Evolutionary conservation across 1,140 invertebrate species (phyloP).

Genomic region (Heliconius hermathena): DNA sequence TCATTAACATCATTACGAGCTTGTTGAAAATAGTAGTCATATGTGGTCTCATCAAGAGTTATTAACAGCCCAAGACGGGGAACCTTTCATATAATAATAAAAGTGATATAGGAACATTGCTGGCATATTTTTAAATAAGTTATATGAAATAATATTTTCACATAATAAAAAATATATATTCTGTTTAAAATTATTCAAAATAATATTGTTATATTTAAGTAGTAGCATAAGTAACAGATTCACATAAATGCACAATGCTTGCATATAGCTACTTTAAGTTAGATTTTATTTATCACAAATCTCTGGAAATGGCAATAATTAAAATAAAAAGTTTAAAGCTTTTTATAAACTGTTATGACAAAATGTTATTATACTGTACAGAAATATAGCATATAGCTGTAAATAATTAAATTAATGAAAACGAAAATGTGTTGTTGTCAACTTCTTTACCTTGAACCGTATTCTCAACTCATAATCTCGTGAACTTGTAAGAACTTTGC

Average conservation of each 20-base stretch:
- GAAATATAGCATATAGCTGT: background rate
- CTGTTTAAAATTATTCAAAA: too few species aligned
- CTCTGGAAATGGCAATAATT: background rate
- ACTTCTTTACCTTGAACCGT: conserved; percentile 85
- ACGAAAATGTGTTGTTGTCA: background rate
- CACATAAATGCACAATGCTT: background rate
- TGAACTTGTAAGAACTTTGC: conserved; percentile 80
- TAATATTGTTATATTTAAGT: too few species aligned
- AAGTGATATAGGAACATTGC: background rate
- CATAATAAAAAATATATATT: too few species aligned
- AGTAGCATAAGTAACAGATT: too few species aligned
- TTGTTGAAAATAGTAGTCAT: conserved; percentile 94
- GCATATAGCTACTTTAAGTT: background rate
- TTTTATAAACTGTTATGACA: background rate
- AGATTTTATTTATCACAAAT: background rate
- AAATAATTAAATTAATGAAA: background rate
- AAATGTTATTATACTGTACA: background rate
- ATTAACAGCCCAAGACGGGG: conserved; percentile 85
- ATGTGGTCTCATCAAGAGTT: conserved; percentile 87
- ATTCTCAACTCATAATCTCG: conserved; percentile 88
- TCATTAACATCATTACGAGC: conserved; percentile 89
- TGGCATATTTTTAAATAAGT: background rate
- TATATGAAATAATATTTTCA: background rate
- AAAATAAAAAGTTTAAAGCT: background rate
- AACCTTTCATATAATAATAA: conserved; percentile 54